Percentiles rank a stretch among this genome's conserved stretches.
These are phyloP conservation scores for Percina caprodes DNA, from an alignment of 2,113 vertebrate genomes.

Conservation along the genomic window DNA sequence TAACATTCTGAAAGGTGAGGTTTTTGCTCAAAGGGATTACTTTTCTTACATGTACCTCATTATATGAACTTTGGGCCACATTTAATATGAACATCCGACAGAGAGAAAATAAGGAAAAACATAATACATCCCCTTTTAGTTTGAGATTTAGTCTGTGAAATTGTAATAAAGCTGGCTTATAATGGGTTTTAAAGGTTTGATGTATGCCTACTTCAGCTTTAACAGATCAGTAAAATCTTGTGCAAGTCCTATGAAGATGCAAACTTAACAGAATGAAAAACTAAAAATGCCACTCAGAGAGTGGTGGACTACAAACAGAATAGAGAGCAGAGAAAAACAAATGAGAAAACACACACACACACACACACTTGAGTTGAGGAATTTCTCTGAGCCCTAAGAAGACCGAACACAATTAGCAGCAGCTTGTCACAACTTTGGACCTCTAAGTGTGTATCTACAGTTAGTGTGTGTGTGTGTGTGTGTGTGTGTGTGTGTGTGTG, in stretches of 20 bases:
- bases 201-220: neutral
- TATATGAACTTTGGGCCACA: too few relatives aligned
- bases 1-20: too few relatives aligned
- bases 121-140: too few relatives aligned
- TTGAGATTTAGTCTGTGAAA: neutral
- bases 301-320: neutral
- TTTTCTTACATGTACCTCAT: too few relatives aligned
- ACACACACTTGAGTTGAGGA: slow-evolving; percentile 53
- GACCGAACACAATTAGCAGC: slow-evolving; percentile 74
- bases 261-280: neutral
- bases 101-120: neutral
- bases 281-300: neutral
- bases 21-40: too few relatives aligned
- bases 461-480: slow-evolving; percentile 26
- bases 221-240: neutral
- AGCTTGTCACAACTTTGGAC: slow-evolving; percentile 72
- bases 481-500: slow-evolving; percentile 58
- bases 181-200: neutral
- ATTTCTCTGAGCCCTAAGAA: slow-evolving; percentile 59
- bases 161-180: neutral
- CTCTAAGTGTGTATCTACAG: slow-evolving; percentile 49
- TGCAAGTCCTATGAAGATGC: neutral
- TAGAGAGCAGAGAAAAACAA: neutral
- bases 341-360: neutral
- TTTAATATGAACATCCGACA: neutral